A percentile compares a stretch with the other conserved stretches of the same genome.
Evolutionary conservation across 1,140 invertebrate species (phyloP).

Genomic region (Leptestheria dahalacensis): DNA sequence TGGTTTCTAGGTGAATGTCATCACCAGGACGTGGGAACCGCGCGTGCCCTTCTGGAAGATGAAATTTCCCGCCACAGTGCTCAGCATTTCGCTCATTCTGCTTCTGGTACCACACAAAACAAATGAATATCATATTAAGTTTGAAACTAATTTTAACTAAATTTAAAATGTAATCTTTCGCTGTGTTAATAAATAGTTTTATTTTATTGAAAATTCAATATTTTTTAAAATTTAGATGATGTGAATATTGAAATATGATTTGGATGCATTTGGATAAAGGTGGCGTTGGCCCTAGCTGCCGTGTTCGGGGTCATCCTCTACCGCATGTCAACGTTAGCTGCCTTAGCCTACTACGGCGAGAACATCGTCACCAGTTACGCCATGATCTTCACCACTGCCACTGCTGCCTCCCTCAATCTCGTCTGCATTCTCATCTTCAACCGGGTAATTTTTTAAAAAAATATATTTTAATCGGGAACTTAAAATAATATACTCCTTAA

Average conservation of each 20-base stretch:
- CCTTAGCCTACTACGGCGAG: slow-evolving; percentile 40
- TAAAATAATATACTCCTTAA: no score
- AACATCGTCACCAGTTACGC: slow-evolving; percentile 52
- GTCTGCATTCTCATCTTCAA: slow-evolving; percentile 74
- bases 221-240: no score
- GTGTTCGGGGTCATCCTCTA: slow-evolving; percentile 84
- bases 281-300: slow-evolving; percentile 60
- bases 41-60: slow-evolving; percentile 77
- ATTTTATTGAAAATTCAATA: neutral
- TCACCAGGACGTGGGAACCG: slow-evolving; percentile 65
- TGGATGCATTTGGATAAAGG: no score
- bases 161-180: neutral
- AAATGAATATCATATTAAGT: no score
- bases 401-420: slow-evolving; percentile 73
- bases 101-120: slow-evolving; percentile 44
- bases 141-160: no score
- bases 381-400: slow-evolving; percentile 62
- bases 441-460: slow-evolving; percentile 43
- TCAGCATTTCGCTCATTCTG: slow-evolving; percentile 69
- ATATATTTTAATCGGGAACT: no score
- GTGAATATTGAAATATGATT: no score
- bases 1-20: slow-evolving; percentile 41
- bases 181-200: neutral
- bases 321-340: slow-evolving; percentile 69
- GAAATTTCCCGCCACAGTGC: slow-evolving; percentile 60